phyloP scores from a whole-genome alignment of 2,888 invertebrate genomes.

The Cremastobaeus sp. region DNA sequence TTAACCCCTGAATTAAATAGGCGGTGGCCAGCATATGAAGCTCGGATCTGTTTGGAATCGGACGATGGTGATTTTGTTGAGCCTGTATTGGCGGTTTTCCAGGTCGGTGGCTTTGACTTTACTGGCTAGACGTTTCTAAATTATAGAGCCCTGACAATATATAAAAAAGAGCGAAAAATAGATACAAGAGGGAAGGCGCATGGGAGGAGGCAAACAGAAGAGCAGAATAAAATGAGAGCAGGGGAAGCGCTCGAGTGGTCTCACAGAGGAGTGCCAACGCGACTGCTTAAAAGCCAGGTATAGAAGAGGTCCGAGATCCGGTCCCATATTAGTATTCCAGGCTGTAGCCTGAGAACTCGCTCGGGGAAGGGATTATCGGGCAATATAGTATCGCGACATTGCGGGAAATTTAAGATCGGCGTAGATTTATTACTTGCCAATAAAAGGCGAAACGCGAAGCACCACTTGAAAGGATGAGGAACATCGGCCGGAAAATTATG shows the following conservation, averaged over 20 bases:
- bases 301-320: conserved; percentile 47
- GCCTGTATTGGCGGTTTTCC: conserved; percentile 41
- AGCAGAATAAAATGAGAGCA: conserved; percentile 1
- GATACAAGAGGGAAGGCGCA: conserved; percentile 12
- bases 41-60: background rate
- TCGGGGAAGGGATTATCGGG: conserved; percentile 48
- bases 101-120: background rate
- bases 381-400: conserved; percentile 49
- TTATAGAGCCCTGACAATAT: conserved; percentile 41
- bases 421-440: conserved; percentile 55
- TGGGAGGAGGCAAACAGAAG: background rate
- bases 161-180: conserved; percentile 10
- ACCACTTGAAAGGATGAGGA: background rate
- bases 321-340: conserved; percentile 54
- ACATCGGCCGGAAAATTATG: conserved; percentile 12
- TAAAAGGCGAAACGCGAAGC: conserved; percentile 33
- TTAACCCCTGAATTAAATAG: conserved; percentile 33
- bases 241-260: conserved; percentile 55
- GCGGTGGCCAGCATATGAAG: conserved; percentile 18
- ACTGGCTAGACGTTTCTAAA: conserved; percentile 43
- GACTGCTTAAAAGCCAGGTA: conserved; percentile 57
- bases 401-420: conserved; percentile 56
- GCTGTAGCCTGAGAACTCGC: conserved; percentile 46
- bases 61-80: background rate
- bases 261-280: conserved; percentile 52